Conservation (phyloP, 1,140 invertebrate species). For the Heliconius nattereri region DNA sequence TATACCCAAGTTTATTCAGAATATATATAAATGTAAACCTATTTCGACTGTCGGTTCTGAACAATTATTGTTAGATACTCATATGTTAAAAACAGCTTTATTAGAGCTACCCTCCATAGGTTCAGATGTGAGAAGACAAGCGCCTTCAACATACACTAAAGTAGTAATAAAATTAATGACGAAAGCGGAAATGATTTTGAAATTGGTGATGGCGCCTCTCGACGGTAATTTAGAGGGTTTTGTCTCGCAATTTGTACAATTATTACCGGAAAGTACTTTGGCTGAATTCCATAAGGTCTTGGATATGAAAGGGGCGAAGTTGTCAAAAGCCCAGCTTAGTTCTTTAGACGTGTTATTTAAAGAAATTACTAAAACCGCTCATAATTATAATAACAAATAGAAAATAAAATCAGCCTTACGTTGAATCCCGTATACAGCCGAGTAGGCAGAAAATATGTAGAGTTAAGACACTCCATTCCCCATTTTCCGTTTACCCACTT, state of each 20-base stretch:
- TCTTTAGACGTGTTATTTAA: conserved; percentile 61
- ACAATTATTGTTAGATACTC: conserved; percentile 98
- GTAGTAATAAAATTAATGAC: conserved; percentile 98
- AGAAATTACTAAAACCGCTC: conserved; percentile 48
- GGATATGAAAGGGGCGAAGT: conserved; percentile 94
- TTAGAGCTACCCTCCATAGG: conserved; percentile 96
- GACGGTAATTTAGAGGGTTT: conserved; percentile 90
- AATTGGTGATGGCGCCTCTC: conserved; percentile 97
- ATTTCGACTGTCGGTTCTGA: conserved; percentile 96
- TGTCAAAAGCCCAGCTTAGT: conserved; percentile 60
- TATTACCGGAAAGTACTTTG: conserved; percentile 94
- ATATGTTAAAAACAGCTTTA: conserved; percentile 98
- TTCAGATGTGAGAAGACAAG: conserved; percentile 91
- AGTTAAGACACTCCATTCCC: too few species aligned
- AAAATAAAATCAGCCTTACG: background rate
- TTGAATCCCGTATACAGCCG: too few species aligned
- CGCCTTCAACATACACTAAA: conserved; percentile 91
- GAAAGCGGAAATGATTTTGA: conserved; percentile 98
- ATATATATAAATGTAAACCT: conserved; percentile 96
- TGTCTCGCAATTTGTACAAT: conserved; percentile 93
- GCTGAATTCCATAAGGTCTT: conserved; percentile 97
- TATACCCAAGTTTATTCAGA: conserved; percentile 96
- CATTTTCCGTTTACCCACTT: too few species aligned
- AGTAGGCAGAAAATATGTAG: too few species aligned
- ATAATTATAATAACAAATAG: conserved; percentile 22